Base-by-base conservation (phyloP, 2,113 vertebrate genomes). In the Amazona vittata region DNA sequence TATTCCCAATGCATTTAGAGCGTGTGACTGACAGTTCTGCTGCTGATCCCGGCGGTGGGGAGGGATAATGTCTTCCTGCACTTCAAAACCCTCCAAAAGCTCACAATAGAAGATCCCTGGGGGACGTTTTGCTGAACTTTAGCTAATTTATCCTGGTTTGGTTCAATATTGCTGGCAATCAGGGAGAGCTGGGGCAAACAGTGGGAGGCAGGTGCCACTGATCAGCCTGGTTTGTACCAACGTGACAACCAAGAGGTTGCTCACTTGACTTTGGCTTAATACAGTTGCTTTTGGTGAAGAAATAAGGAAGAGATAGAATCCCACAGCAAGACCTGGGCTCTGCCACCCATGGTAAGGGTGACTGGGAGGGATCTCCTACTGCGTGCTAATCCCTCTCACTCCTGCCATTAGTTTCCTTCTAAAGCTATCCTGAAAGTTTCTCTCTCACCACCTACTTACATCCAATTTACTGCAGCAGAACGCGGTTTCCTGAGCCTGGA, bases 11-110 rank as follows among this genome's bases (percentile, higher is more conserved):
- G 92, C 94, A 65, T 65, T 78, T 46, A 31, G 1, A 25, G 83
- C 4, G 4, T 2, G 26, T 94, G 97, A 96, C 29, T 95, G 96
- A 95, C 94, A 95, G 89, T 25, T 60, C 88, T 74, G 89, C 71
- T 22, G 74, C 92, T 50, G 89, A 77, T 74, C 82, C 62, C 59
- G 2, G 80, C 65, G 5, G 16, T 8, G 57, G 65, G 68, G 65
- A 68, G 49, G 86, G 89, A 60, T 55, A 63, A 76, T 44, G 37
- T 76, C 71, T 76, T 83, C 86, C 81, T 74, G 86, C 10, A 3
- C 37, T 24, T 52, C 84, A 77, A 52, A 94, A 59, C 16, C 84
- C 86, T 76, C 86, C 1, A 15, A 69, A 62, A 84, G 50, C 60
- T 90, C 63, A 12, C 62, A 89, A 39, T 73, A 92, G 69, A 43